Evolutionary conservation across 2,797 vertebrate genomes (phyloP).

Genomic region (Tangara arthus): DNA sequence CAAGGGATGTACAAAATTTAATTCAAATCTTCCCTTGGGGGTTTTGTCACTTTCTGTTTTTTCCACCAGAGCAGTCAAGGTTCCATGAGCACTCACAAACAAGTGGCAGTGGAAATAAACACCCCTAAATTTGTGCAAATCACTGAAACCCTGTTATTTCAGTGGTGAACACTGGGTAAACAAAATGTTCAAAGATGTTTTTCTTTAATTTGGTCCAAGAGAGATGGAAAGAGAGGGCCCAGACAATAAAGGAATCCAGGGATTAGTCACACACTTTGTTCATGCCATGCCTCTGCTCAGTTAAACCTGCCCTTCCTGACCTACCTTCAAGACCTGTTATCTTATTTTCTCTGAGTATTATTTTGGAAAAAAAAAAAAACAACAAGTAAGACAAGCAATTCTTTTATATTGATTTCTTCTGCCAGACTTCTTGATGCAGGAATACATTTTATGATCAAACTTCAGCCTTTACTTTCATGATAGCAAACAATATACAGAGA

Average conservation of each 20-base stretch:
- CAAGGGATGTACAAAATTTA: background rate
- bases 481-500: background rate
- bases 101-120: background rate
- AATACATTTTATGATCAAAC: constrained; percentile 57
- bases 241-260: constrained; percentile 3
- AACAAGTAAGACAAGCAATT: constrained; percentile 38
- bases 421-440: constrained; percentile 57
- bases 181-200: background rate
- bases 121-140: background rate
- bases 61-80: background rate
- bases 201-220: background rate
- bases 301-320: constrained; percentile 9
- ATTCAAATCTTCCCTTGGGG: background rate
- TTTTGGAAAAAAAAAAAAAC: constrained; percentile 29
- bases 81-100: fast-evolving
- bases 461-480: constrained; percentile 15
- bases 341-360: constrained; percentile 37
- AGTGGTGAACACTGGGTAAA: background rate
- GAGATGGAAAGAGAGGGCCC: background rate
- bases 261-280: background rate
- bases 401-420: constrained; percentile 66
- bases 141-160: background rate
- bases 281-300: background rate
- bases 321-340: constrained; percentile 42
- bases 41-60: background rate